These are phyloP conservation scores for Odontamblyopus lacepedii DNA, from an alignment of 2,797 vertebrate genomes.

Conservation along the genomic window DNA sequence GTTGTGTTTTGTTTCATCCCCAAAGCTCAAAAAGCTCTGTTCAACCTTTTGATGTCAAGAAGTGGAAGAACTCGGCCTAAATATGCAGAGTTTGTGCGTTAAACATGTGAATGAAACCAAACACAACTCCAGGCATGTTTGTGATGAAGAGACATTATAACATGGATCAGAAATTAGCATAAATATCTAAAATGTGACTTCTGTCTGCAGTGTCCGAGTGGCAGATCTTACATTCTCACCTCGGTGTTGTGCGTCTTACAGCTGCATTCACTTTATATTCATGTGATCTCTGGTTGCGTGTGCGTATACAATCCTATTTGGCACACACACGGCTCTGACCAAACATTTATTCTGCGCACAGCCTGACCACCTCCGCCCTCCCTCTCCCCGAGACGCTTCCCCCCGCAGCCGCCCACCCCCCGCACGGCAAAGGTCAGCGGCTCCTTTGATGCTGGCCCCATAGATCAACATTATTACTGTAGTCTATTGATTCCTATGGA, in stretches of 20 bases:
- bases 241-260: not conserved
- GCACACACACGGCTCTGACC: conserved; percentile 44
- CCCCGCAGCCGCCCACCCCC: conserved; percentile 37
- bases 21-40: too few relatives aligned
- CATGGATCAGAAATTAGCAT: too few relatives aligned
- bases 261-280: conserved; percentile 36
- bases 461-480: conserved; percentile 84
- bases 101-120: too few relatives aligned
- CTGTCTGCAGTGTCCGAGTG: too few relatives aligned
- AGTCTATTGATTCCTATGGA: conserved; percentile 83
- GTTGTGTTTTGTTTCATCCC: too few relatives aligned
- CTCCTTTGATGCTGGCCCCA: conserved; percentile 78
- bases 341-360: conserved; percentile 72
- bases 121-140: too few relatives aligned
- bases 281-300: conserved; percentile 21
- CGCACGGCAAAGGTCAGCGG: conserved; percentile 71
- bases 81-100: too few relatives aligned
- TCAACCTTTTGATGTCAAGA: too few relatives aligned
- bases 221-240: too few relatives aligned
- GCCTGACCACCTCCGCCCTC: conserved; percentile 21
- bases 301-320: conserved; percentile 29
- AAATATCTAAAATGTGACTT: too few relatives aligned
- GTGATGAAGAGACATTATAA: too few relatives aligned
- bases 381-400: conserved; percentile 33
- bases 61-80: too few relatives aligned